Base-by-base conservation (phyloP, 2,797 vertebrate genomes). In the Gorsachius magnificus region DNA sequence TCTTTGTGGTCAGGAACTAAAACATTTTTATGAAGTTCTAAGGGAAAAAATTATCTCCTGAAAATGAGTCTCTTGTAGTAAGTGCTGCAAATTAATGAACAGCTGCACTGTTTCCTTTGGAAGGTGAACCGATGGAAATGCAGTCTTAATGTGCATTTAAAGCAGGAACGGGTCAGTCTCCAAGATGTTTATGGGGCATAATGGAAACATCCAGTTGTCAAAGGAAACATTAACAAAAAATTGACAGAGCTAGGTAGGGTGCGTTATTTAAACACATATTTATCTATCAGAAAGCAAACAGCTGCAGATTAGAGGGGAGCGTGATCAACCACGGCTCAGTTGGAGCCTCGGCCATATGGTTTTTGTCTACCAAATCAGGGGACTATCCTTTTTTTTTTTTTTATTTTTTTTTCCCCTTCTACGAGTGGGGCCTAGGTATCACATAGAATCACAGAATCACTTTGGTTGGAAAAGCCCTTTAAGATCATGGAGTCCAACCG, bases 1-100 rank as follows among this genome's bases (percentile, higher is more conserved):
- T 16, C 88, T 95, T 87, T 70, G 91, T 77, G 91, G 93, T 41
- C 84, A 78, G 91, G 53, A 68, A 53, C 35, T 38, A 20, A 90
- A 88, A 61, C 41, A 21, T 54, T 81, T 94, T 81, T 71, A 90
- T 83, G 88, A 89, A 91, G 90, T 95, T 94, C 79, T 91, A 75
- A 91, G n/a, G 70, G 63, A 53, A 83, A 83, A 95, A 95, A 96
- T 83, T 71, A 91, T 86, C 92, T 96, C 72, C 83, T 80, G 85
- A 48, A 82, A 90, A 91, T 53, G 93, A 96, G 90, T 15, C 43
- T 78, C 69, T 72, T 58, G 76, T 83, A 92, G 83, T 43, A 65
- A 96, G 90, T 28, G 90, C 92, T 72, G 92, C 79, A 79, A 89
- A 86, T 89, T 89, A 93, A 93, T 6, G 95, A 96, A 71, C 88